Conservation (phyloP, 1,140 invertebrate genomes). For the Drosophila santomea region DNA sequence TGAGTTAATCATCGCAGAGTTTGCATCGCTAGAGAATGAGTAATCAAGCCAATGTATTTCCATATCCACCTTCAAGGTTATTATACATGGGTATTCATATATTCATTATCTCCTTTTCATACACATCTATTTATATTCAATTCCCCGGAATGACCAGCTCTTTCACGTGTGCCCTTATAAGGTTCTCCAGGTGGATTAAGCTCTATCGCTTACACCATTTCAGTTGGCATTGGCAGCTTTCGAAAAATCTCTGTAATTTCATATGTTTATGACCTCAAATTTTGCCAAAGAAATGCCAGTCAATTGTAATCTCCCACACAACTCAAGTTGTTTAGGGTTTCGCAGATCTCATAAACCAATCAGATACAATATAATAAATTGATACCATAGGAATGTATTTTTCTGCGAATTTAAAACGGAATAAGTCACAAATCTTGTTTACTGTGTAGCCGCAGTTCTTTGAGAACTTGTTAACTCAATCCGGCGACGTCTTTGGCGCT, state of each 20-base stretch:
- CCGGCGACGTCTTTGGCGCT: slow-evolving; percentile 53
- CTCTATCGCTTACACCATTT: slow-evolving; percentile 27
- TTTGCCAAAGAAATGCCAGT: slow-evolving; percentile 12
- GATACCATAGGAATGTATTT: no score
- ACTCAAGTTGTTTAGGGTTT: neutral
- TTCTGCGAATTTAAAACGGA: neutral
- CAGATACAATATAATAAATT: neutral
- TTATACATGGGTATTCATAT: slow-evolving; percentile 13
- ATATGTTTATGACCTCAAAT: slow-evolving; percentile 21
- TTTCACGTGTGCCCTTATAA: slow-evolving; percentile 24
- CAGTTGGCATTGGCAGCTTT: slow-evolving; percentile 5
- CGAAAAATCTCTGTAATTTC: slow-evolving; percentile 30
- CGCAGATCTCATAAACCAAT: neutral
- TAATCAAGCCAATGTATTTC: slow-evolving; percentile 18
- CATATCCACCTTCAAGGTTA: neutral
- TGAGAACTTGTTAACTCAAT: slow-evolving; percentile 30
- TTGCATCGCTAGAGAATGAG: slow-evolving; percentile 7
- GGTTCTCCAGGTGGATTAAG: slow-evolving; percentile 16
- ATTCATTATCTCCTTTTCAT: slow-evolving; percentile 20
- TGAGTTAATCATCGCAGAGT: slow-evolving; percentile 20
- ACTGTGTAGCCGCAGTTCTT: slow-evolving; percentile 32
- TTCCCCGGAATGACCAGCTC: slow-evolving; percentile 12
- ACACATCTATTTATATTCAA: slow-evolving; percentile 19
- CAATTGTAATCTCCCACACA: slow-evolving; percentile 32
- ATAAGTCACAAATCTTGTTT: neutral